phyloP scores from a whole-genome alignment of 2,113 vertebrate species.

The Hymenochirus boettgeri region DNA sequence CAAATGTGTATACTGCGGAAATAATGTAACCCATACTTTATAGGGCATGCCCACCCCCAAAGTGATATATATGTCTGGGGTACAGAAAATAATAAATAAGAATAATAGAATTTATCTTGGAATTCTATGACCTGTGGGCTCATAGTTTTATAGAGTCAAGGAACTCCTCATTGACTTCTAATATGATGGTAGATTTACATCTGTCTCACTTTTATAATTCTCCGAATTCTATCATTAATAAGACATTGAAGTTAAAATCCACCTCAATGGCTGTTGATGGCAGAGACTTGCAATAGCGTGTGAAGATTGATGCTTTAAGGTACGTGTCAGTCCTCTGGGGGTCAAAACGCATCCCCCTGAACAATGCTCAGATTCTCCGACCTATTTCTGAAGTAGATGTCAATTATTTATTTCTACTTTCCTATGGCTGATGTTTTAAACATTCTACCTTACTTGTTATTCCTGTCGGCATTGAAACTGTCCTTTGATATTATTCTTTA shows the following conservation, averaged over 20 bases:
- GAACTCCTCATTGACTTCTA: no score
- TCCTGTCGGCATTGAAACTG: conserved; percentile 37
- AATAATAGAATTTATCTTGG: no score
- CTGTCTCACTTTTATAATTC: conserved; percentile 29
- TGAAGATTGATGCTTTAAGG: conserved; percentile 34
- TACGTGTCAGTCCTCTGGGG: conserved; percentile 14
- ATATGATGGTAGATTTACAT: no score
- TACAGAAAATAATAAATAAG: no score
- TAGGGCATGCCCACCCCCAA: no score
- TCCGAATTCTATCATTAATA: conserved; percentile 31
- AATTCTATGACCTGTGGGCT: no score
- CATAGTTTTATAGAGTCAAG: no score
- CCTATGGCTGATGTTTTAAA: conserved; percentile 42
- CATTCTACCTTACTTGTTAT: conserved; percentile 41
- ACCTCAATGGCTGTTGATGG: conserved; percentile 30
- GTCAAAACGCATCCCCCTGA: conserved; percentile 19
- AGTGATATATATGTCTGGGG: no score
- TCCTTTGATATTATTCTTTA: conserved; percentile 44
- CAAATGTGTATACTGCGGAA: no score
- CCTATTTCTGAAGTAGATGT: conserved; percentile 39
- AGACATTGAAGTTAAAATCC: conserved; percentile 35
- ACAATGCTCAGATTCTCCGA: conserved; percentile 33
- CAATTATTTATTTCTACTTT: conserved; percentile 42
- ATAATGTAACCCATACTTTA: no score
- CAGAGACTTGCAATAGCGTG: conserved; percentile 15